Conservation (phyloP, 2,113 vertebrate genomes). For the Scomber scombrus region DNA sequence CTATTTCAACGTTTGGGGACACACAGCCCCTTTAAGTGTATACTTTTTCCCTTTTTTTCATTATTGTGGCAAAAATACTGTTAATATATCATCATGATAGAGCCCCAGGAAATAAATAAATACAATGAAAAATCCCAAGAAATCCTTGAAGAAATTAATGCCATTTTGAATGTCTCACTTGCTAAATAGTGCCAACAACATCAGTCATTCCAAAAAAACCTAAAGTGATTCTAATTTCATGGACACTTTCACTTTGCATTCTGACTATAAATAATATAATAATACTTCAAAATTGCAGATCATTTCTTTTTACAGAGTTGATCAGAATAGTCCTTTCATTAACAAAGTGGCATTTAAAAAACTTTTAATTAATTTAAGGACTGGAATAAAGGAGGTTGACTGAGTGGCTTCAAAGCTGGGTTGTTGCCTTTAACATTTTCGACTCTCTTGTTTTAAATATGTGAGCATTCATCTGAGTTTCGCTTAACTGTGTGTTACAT, state of each 20-base stretch:
- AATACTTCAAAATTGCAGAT: constrained; percentile 9
- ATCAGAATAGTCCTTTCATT: background rate
- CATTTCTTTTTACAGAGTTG: background rate
- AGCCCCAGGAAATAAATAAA: background rate
- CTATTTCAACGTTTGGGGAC: background rate
- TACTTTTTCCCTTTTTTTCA: too few relatives aligned
- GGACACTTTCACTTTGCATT: constrained; percentile 5
- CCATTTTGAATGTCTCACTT: background rate
- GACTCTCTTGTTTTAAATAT: constrained; percentile 4
- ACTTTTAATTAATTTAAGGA: background rate
- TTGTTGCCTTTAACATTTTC: constrained; percentile 1
- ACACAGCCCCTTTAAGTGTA: background rate
- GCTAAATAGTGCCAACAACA: constrained; percentile 10
- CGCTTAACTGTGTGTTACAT: constrained; percentile 11
- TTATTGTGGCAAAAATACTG: constrained; percentile 15
- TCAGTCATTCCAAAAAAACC: constrained; percentile 2
- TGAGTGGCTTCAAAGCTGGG: background rate
- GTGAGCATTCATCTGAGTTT: background rate
- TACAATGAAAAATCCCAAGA: background rate
- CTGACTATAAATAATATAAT: background rate
- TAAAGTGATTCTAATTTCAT: background rate
- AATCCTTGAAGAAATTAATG: too few relatives aligned
- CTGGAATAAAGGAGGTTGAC: background rate
- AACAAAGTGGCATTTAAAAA: background rate
- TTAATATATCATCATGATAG: constrained; percentile 24